Conservation (phyloP, 2,888 invertebrate species). For the Octonoba sinensis region DNA sequence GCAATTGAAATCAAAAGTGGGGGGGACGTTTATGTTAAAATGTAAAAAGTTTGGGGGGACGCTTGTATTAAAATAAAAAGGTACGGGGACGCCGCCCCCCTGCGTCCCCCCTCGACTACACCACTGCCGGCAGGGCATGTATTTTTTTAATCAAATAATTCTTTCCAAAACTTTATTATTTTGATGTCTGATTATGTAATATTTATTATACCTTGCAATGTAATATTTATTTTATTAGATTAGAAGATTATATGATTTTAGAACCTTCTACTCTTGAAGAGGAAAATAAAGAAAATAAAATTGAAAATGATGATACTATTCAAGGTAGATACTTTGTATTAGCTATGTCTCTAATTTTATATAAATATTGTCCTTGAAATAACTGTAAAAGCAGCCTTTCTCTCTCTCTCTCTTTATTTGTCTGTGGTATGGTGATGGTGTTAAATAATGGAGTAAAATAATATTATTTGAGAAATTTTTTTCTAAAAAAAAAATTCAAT, state of each 20-base stretch:
- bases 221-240: conserved; percentile 72
- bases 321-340: conserved; percentile 20
- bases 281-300: conserved; percentile 67
- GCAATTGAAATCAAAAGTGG: no score
- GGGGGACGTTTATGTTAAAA: no score
- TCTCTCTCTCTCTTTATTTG: not conserved
- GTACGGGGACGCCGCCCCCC: no score
- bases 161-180: no score
- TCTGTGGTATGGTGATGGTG: not conserved
- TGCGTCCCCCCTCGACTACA: no score
- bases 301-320: conserved; percentile 61
- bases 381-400: not conserved
- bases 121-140: no score
- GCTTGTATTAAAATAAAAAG: no score
- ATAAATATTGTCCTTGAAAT: not conserved
- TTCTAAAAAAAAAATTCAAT: no score
- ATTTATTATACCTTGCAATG: not conserved
- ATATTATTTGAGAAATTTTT: no score
- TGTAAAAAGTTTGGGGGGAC: no score
- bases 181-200: no score
- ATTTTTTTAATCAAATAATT: no score
- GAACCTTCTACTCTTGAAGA: conserved; percentile 62
- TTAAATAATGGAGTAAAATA: not conserved
- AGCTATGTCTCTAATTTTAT: not conserved
- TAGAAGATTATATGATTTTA: conserved; percentile 83